Conservation (phyloP, 2,797 vertebrate species). For the Taenioides sp. region DNA sequence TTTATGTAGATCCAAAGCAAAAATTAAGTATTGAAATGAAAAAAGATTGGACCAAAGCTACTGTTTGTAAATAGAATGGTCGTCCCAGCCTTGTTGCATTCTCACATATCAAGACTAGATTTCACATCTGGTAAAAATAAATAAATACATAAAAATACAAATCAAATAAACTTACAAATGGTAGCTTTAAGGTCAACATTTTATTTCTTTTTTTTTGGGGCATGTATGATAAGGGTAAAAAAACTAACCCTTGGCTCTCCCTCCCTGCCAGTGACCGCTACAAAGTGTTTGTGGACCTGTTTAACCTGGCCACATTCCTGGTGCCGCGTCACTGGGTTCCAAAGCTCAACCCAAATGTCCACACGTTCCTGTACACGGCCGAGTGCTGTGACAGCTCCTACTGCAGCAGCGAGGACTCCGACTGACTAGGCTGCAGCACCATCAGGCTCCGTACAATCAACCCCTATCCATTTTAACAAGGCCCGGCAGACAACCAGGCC, state of each 20-base stretch:
- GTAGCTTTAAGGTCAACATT: no score
- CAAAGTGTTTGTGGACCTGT: conserved; percentile 98
- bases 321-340: conserved; percentile 93
- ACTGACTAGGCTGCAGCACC: conserved; percentile 75
- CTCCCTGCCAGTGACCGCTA: conserved; percentile 87
- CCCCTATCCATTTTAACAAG: no score
- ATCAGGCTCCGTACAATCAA: no score
- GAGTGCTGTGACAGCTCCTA: conserved; percentile 95
- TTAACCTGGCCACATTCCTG: conserved; percentile 94
- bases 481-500: neutral
- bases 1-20: no score
- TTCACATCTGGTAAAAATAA: no score
- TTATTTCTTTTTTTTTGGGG: neutral
- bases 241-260: neutral
- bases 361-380: conserved; percentile 91
- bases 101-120: no score
- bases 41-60: no score
- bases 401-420: conserved; percentile 95
- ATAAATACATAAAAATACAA: no score
- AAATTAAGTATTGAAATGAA: no score
- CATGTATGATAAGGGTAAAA: neutral
- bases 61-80: no score
- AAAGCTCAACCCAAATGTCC: conserved; percentile 88
- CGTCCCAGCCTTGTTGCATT: no score
- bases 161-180: no score